Evolutionary conservation across 2,888 invertebrate genomes (phyloP).

Genomic region (Petrolisthes manimaculis): DNA sequence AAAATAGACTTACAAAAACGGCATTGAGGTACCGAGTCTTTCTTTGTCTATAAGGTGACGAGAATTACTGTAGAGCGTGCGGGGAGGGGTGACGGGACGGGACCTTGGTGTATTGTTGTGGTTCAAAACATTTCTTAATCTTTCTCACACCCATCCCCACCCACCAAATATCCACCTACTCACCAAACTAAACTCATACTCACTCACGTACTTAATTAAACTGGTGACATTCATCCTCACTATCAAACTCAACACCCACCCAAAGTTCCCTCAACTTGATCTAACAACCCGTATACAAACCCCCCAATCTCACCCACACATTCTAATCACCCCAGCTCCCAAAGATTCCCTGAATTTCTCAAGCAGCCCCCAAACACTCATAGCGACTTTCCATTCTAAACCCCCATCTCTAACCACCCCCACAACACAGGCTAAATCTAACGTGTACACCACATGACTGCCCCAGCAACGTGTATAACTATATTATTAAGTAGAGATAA

Average conservation of each 20-base stretch:
- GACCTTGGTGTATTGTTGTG: background rate
- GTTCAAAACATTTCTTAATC: too few relatives aligned
- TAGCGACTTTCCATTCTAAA: too few relatives aligned
- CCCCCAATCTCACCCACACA: too few relatives aligned
- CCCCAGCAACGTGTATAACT: constrained; percentile 13
- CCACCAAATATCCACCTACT: background rate
- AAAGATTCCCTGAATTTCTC: too few relatives aligned
- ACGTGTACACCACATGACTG: background rate
- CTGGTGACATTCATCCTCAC: background rate
- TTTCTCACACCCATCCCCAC: background rate
- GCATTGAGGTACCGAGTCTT: too few relatives aligned
- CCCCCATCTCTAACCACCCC: background rate
- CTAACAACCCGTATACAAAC: too few relatives aligned
- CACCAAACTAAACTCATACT: background rate
- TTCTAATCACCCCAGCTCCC: too few relatives aligned
- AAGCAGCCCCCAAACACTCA: too few relatives aligned
- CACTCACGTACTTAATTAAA: background rate
- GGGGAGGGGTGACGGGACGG: background rate
- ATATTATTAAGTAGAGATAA: constrained; percentile 12
- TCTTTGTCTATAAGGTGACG: too few relatives aligned
- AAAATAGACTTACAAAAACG: too few relatives aligned
- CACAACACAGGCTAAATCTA: background rate
- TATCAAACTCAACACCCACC: background rate
- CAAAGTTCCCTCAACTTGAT: too few relatives aligned
- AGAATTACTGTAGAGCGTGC: background rate